Evolutionary conservation across 2,888 invertebrate species (phyloP).

Genomic region (Mythimna loreyi): DNA sequence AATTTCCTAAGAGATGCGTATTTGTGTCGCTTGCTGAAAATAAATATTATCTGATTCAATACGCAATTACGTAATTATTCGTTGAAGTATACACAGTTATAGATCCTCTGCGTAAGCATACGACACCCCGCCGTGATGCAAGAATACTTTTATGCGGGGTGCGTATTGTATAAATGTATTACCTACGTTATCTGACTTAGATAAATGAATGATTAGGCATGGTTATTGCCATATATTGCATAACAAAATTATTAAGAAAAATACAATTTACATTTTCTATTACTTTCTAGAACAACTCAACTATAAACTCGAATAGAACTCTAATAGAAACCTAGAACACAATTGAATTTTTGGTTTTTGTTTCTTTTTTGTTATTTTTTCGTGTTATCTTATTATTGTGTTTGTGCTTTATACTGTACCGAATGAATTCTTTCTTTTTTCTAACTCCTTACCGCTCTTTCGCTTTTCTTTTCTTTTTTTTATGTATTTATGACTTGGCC

Average conservation of each 20-base stretch:
- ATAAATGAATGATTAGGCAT: background rate
- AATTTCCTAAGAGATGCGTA: constrained; percentile 35
- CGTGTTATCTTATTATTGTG: no score
- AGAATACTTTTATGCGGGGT: constrained; percentile 30
- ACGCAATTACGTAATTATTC: constrained; percentile 47
- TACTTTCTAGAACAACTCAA: no score
- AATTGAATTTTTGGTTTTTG: no score
- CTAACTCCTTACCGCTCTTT: no score
- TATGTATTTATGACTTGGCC: no score
- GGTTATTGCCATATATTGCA: no score
- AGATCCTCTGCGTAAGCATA: constrained; percentile 9
- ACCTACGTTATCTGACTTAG: background rate
- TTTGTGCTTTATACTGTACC: no score
- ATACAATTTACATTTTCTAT: background rate
- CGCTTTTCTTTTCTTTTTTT: no score
- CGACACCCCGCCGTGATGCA: constrained; percentile 47
- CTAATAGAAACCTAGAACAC: no score
- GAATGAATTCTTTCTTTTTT: no score
- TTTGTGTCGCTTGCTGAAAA: constrained; percentile 25
- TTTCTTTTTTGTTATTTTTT: no score
- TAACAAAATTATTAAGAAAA: background rate
- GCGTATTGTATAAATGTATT: constrained; percentile 22
- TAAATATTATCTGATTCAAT: constrained; percentile 50
- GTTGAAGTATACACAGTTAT: background rate
- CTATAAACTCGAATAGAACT: no score